Conservation (phyloP, 2,888 invertebrate species). For the Limenitis arthemis region DNA sequence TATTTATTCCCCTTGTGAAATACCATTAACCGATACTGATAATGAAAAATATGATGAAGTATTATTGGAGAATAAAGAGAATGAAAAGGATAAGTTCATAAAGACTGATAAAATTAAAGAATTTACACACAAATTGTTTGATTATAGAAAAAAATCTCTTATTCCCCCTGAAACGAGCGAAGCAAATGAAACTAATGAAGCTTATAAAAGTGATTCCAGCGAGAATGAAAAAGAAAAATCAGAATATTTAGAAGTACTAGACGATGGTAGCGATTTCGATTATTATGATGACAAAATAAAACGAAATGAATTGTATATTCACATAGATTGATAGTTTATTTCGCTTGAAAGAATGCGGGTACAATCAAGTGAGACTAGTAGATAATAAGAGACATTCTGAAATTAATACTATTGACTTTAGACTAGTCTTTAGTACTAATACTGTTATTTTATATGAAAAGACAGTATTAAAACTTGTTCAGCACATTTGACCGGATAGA, state of each 20-base stretch:
- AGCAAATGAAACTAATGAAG: conserved; percentile 32
- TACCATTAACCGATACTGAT: conserved; percentile 45
- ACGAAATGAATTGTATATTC: conserved; percentile 11
- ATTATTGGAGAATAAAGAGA: background rate
- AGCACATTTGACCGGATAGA: no score
- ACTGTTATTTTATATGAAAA: no score
- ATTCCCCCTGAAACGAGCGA: conserved; percentile 31
- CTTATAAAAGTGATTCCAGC: conserved; percentile 38
- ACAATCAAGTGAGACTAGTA: background rate
- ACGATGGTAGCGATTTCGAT: conserved; percentile 56
- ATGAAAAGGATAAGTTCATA: background rate
- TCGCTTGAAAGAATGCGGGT: background rate
- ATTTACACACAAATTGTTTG: conserved; percentile 34
- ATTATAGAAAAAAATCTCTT: conserved; percentile 39
- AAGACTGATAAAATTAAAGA: conserved; percentile 34
- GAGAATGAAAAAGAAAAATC: conserved; percentile 31
- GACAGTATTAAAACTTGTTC: no score
- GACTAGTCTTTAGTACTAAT: no score
- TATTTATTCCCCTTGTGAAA: conserved; percentile 56
- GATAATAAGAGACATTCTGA: no score
- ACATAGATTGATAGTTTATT: conserved; percentile 6
- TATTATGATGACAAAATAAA: conserved; percentile 10
- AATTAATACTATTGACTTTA: no score
- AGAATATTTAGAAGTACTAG: conserved; percentile 55
- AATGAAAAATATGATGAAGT: conserved; percentile 35